A percentile compares a stretch with the other conserved stretches of the same genome.
These are phyloP conservation scores for Acleris sparsana DNA, from an alignment of 2,888 invertebrate species.

Conservation along the genomic window DNA sequence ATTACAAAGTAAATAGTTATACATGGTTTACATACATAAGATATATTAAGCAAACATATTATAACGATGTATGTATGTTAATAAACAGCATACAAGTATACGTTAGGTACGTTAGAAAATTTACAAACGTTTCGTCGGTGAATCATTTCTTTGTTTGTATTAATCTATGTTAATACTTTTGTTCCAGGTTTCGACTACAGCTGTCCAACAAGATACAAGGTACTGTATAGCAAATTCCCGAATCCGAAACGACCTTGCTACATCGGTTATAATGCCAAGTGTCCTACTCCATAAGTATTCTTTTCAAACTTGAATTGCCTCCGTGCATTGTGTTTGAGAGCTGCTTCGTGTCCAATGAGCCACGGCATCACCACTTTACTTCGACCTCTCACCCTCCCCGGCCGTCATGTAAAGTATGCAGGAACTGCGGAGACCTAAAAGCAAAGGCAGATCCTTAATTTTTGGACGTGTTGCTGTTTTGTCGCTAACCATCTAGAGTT, in stretches of 20 bases:
- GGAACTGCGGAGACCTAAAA: background rate
- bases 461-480: slow-evolving; percentile 49
- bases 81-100: too few species aligned
- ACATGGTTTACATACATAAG: too few species aligned
- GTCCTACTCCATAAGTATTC: slow-evolving; percentile 40
- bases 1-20: too few species aligned
- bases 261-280: slow-evolving; percentile 39
- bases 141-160: too few species aligned
- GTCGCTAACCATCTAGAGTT: slow-evolving; percentile 55
- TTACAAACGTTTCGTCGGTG: too few species aligned
- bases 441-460: slow-evolving; percentile 41
- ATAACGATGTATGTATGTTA: too few species aligned
- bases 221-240: background rate
- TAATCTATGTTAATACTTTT: background rate
- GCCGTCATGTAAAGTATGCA: slow-evolving; percentile 6
- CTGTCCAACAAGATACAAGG: background rate
- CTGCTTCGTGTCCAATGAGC: slow-evolving; percentile 61
- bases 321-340: slow-evolving; percentile 60
- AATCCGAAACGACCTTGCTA: slow-evolving; percentile 18
- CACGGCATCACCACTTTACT: slow-evolving; percentile 45
- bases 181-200: background rate
- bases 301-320: slow-evolving; percentile 51
- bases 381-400: slow-evolving; percentile 10
- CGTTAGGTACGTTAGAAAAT: too few species aligned
- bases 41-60: too few species aligned